Base-by-base conservation (phyloP, 1,140 invertebrate species). In the Calephelis virginiensis region DNA sequence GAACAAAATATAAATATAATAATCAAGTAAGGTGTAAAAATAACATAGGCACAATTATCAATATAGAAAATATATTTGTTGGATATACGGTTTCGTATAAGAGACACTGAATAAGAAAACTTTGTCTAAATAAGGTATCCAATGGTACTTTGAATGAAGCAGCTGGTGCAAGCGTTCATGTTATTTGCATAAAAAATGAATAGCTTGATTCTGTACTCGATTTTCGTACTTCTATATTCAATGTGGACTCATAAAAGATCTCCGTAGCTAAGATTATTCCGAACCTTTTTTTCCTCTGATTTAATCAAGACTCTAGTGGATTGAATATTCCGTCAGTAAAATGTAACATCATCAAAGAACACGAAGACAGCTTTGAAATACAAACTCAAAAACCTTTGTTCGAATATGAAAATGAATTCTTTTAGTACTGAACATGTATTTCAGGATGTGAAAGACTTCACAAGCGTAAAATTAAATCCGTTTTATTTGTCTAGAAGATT, bases 241-340 rank as follows among this genome's bases (percentile, higher is more conserved):
- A 67, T 67, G 48, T 61, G 61, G 63, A 53, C 13, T 45, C 56
- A 61, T 61, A 64, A 67, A 67, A 63, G 68, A 63, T 63, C 63
- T 69, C 63, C 63, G 48, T 53, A 69, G 65, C 50, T 62, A 63
- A 69, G 63, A 63, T 62, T 63, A 66, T 64, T 64, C 62, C 65
- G 46, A 71, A 53, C 50, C 48, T 64, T 64, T 68, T n/a, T 69
- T 71, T 68, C 64, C 70, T 69, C 71, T 74, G 73, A 74, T 74
- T 69, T 69, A 71, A 69, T 69, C 72, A 69, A 73, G 68, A 67
- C 63, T 56, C 48, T 40, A 37, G 63, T 65, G 63, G 65, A 71
- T 71, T 74, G 72, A 74, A 71, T 74, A 74, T 74, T 74, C 70
- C 13, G 63, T 50, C 48, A 49, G 37, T 64, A 53, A 56, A 53